Conservation (phyloP, 2,888 invertebrate species). For the Standfussiana lucernea region DNA sequence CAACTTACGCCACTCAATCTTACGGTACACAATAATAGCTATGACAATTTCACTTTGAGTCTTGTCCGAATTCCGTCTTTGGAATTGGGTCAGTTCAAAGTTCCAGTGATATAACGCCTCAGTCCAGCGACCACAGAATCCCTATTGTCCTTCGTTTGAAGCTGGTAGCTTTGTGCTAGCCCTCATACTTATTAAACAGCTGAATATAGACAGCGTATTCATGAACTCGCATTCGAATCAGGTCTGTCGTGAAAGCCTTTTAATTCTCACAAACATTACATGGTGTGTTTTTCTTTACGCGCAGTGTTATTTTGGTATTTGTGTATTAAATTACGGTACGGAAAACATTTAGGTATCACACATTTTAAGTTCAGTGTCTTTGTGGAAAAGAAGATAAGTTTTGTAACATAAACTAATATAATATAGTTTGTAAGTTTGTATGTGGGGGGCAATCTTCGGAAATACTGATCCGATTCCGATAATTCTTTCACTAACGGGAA, state of each 20-base stretch:
- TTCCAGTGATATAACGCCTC: conserved; percentile 18
- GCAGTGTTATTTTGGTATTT: not conserved
- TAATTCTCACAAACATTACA: conserved; percentile 11
- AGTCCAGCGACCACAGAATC: conserved; percentile 20
- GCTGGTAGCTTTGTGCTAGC: conserved; percentile 35
- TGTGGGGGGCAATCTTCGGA: too few relatives aligned
- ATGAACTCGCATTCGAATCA: conserved; percentile 42
- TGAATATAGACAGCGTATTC: conserved; percentile 50
- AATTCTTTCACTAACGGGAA: too few relatives aligned
- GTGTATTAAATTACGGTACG: not conserved
- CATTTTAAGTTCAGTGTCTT: not conserved
- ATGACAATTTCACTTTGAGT: conserved; percentile 30
- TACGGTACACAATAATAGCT: conserved; percentile 30
- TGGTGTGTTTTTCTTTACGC: not conserved
- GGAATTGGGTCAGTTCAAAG: conserved; percentile 40
- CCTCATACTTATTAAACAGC: conserved; percentile 53
- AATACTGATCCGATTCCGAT: too few relatives aligned
- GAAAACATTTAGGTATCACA: not conserved
- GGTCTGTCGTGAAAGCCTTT: conserved; percentile 20
- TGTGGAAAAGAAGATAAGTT: not conserved
- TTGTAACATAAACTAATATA: too few relatives aligned
- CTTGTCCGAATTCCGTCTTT: conserved; percentile 31
- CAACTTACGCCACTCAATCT: not conserved
- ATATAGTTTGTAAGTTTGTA: too few relatives aligned
- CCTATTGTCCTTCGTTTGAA: conserved; percentile 41